These are phyloP conservation scores for Rhinella marina DNA, from an alignment of 2,797 vertebrate genomes.

Conservation along the genomic window DNA sequence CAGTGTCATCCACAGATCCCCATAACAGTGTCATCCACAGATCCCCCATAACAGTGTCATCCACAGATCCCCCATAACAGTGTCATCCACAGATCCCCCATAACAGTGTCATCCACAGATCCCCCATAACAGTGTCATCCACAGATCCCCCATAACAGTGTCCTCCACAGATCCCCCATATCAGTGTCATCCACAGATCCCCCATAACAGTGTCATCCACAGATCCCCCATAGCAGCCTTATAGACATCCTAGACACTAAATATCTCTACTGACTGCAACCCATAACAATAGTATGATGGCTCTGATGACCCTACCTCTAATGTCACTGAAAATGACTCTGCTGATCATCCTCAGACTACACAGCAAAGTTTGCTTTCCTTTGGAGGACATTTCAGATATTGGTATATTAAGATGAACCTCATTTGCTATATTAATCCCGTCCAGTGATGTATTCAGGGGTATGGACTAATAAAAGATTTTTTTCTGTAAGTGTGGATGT, in stretches of 20 bases:
- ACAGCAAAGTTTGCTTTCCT: not conserved
- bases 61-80: not conserved
- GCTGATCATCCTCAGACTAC: not conserved
- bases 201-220: too few relatives aligned
- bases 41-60: constrained; percentile 3
- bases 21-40: not conserved
- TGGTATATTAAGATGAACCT: not conserved
- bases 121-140: not conserved
- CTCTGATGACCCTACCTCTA: not conserved
- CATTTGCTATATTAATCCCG: too few relatives aligned
- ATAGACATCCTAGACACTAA: too few relatives aligned
- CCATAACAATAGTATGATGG: not conserved
- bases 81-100: not conserved
- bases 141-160: not conserved
- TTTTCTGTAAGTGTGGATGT: too few relatives aligned
- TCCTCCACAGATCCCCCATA: too few relatives aligned
- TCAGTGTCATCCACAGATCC: too few relatives aligned
- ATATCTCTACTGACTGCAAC: too few relatives aligned
- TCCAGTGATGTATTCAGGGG: too few relatives aligned
- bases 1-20: too few relatives aligned
- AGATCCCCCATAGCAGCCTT: too few relatives aligned
- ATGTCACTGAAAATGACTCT: not conserved
- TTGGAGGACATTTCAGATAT: not conserved
- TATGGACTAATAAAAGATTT: too few relatives aligned
- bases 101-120: not conserved